Percentiles rank a stretch among this genome's conserved stretches.
phyloP scores from a whole-genome alignment of 2,888 invertebrate species.

The Platypus cylindrus region DNA sequence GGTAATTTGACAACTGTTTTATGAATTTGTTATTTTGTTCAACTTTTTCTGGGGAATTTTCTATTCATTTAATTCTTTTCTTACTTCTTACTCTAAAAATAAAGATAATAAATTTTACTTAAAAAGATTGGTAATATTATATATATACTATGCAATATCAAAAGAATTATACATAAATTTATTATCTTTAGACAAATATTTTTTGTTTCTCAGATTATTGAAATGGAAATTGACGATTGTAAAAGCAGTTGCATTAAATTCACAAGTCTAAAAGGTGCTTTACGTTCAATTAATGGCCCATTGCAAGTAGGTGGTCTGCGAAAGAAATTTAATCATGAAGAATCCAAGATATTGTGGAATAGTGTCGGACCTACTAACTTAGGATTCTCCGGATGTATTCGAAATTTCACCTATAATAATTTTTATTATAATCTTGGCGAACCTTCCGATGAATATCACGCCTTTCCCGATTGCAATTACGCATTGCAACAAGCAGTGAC shows the following conservation, averaged over 20 bases:
- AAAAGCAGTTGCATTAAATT: constrained; percentile 27
- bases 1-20: constrained; percentile 11
- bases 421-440: constrained; percentile 80
- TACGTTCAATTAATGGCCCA: constrained; percentile 63
- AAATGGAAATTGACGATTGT: constrained; percentile 32
- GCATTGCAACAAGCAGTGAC: constrained; percentile 64
- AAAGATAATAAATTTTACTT: no score
- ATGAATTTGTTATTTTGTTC: background rate
- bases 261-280: constrained; percentile 24
- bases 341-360: constrained; percentile 53
- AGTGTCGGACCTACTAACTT: constrained; percentile 53
- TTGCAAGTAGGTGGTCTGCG: constrained; percentile 74
- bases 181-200: no score
- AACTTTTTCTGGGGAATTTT: no score
- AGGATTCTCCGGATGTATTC: constrained; percentile 80
- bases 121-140: no score
- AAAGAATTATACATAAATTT: no score
- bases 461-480: constrained; percentile 61
- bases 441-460: constrained; percentile 54
- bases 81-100: no score
- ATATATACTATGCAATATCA: no score
- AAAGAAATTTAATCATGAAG: constrained; percentile 49
- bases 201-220: constrained; percentile 31
- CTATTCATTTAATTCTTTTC: no score
- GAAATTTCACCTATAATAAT: constrained; percentile 78